Base-by-base conservation (phyloP, 2,888 invertebrate species). In the Agapostemon virescens region DNA sequence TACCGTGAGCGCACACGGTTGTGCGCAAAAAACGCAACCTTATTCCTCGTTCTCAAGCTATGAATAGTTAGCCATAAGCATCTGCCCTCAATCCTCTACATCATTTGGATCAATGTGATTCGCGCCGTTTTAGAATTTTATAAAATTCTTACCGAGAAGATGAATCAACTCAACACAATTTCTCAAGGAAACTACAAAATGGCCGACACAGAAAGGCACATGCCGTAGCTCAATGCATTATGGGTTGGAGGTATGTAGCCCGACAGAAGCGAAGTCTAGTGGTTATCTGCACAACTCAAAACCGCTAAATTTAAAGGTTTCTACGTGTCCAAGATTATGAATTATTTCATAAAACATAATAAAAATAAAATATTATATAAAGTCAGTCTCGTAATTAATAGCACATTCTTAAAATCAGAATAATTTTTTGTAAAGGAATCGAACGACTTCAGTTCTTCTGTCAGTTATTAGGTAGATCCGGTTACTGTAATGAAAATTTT, bases 141-240 rank as follows among this genome's bases (percentile, higher is more conserved):
- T 74, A 84, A 87, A 87, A 87, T 90, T 89, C 94, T 94, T 94
- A 94, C 94, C 94, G 94, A 93, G 94, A 93, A 93, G 93, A 94
- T 93, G 94, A 94, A 93, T 94, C 93, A 94, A 94, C 93, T 94
- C 93, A 93, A 94, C 94, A 94, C 94, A 94, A 94, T 94, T 94
- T 94, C 94, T 94, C 94, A 93, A 94, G 93, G 94, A 94, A 94
- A 94, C 94, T 94, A 94, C 94, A 95, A 95, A 95, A 95, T 95
- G 95, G 95, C 95, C 94, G 95, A 94, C 94, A 93, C 93, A 93
- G 94, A 93, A 92, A 93, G 94, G 94, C 95, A 95, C 95, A 95
- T 95, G 95, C 95, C 94, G 94, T 93, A 93, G 93, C 93, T 90
- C 89, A 89, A 90, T 93, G 94, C 93, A 94, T 94, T 93, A 93